Evolutionary conservation across 2,888 invertebrate species (phyloP).

Genomic region (Tricholauxania praeusta): DNA sequence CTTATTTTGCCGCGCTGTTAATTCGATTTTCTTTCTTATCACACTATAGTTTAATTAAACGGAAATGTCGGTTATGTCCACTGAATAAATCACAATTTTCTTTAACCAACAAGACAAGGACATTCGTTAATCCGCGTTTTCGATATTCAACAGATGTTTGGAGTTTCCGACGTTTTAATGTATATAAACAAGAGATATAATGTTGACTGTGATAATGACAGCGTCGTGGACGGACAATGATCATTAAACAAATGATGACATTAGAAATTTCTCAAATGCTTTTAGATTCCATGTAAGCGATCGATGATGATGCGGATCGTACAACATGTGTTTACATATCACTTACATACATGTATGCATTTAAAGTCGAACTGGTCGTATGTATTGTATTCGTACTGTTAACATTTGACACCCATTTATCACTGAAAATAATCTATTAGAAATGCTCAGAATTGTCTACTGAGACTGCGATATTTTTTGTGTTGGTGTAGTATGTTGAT

Average conservation of each 20-base stretch:
- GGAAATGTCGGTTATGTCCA: background rate
- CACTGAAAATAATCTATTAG: constrained; percentile 53
- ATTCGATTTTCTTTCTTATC: background rate
- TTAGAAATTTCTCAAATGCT: constrained; percentile 26
- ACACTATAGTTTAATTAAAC: background rate
- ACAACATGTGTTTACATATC: constrained; percentile 19
- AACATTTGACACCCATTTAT: constrained; percentile 53
- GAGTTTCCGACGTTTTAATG: constrained; percentile 41
- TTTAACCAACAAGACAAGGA: constrained; percentile 6
- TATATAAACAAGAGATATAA: constrained; percentile 30
- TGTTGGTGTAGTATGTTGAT: constrained; percentile 4
- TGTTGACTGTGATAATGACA: constrained; percentile 5
- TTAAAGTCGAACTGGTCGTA: constrained; percentile 13
- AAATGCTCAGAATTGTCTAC: constrained; percentile 46
- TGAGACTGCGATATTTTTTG: constrained; percentile 35
- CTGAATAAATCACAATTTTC: background rate
- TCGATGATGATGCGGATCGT: background rate
- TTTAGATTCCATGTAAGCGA: constrained; percentile 16
- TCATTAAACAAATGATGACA: constrained; percentile 14
- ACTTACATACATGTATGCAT: constrained; percentile 25
- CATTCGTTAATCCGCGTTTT: constrained; percentile 11
- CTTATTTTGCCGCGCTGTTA: background rate
- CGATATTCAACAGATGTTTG: constrained; percentile 46
- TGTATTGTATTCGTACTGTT: constrained; percentile 37
- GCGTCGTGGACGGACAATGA: background rate